These are phyloP conservation scores for Tipula vernalis DNA, from an alignment of 2,888 invertebrate genomes.

Conservation along the genomic window DNA sequence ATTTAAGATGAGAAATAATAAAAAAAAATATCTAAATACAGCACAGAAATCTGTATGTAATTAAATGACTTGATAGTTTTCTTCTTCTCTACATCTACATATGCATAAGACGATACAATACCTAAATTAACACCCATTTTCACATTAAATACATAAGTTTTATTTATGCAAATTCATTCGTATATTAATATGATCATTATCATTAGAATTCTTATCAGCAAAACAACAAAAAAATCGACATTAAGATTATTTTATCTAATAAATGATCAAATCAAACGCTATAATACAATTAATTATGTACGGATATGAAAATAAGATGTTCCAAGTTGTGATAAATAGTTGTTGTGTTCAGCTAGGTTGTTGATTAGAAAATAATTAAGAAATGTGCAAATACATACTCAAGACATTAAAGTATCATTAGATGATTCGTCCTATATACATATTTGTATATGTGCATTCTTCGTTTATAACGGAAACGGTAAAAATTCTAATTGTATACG, in stretches of 20 bases:
- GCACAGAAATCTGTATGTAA: neutral
- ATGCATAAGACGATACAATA: neutral
- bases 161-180: constrained; percentile 1
- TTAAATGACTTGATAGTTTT: neutral
- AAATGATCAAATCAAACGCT: neutral
- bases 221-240: neutral
- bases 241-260: neutral
- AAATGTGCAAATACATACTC: neutral
- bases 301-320: neutral
- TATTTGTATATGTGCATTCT: neutral
- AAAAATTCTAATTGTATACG: neutral
- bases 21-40: neutral
- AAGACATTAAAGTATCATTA: neutral
- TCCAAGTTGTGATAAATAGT: neutral
- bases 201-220: neutral
- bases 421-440: neutral
- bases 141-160: neutral
- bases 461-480: neutral
- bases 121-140: neutral
- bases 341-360: neutral
- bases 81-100: neutral
- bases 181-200: neutral
- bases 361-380: neutral
- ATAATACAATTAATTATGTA: neutral
- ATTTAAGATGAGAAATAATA: neutral